A percentile compares a stretch with the other conserved stretches of the same genome.
These are phyloP conservation scores for Pseudococcus longispinus DNA, from an alignment of 2,888 invertebrate genomes.

Conservation along the genomic window DNA sequence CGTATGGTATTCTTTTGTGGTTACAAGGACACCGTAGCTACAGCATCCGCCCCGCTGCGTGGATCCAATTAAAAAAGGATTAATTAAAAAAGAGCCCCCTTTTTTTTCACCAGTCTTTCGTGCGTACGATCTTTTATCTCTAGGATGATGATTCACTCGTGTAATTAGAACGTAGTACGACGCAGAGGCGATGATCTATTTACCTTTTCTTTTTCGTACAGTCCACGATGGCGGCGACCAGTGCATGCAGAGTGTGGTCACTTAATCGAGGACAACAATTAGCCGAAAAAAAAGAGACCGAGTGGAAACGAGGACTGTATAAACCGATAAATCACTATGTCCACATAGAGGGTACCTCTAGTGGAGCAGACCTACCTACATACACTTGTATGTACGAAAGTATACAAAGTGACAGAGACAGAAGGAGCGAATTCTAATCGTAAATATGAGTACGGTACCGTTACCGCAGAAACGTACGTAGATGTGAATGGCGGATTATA, in stretches of 20 bases:
- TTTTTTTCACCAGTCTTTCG: background rate
- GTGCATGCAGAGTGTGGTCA: background rate
- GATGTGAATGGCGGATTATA: slow-evolving; percentile 6
- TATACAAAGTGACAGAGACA: background rate
- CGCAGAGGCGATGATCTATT: background rate
- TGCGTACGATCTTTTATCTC: background rate
- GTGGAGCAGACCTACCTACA: background rate
- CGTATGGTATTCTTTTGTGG: slow-evolving; percentile 7
- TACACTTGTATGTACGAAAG: too few species aligned
- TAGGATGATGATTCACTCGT: background rate
- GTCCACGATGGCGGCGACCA: background rate
- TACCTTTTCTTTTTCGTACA: background rate
- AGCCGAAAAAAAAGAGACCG: background rate
- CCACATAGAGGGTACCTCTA: background rate
- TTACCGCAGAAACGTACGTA: background rate
- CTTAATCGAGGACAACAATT: slow-evolving; percentile 1
- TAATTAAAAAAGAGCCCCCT: background rate
- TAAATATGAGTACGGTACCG: background rate
- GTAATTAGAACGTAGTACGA: background rate
- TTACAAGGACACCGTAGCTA: background rate
- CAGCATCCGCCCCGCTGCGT: slow-evolving; percentile 14
- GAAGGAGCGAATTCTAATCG: background rate
- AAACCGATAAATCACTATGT: background rate
- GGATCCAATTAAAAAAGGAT: slow-evolving; percentile 49
- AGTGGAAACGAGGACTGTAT: background rate